These are phyloP conservation scores for Gadopsis marmoratus DNA, from an alignment of 2,797 vertebrate species.

Conservation along the genomic window DNA sequence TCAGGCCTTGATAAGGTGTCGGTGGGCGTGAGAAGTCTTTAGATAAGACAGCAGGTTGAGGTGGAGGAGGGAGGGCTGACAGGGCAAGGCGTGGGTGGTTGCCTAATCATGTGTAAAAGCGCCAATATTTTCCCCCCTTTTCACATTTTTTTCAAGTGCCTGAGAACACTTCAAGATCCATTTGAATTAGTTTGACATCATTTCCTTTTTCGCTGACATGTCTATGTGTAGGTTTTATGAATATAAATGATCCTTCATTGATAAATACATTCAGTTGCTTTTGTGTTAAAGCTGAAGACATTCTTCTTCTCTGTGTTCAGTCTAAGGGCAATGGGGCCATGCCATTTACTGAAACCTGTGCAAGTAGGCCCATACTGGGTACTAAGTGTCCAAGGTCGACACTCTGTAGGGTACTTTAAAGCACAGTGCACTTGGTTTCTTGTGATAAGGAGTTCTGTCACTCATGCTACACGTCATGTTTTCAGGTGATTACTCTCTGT, in stretches of 20 bases:
- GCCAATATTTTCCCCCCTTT: not conserved
- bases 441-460: not conserved
- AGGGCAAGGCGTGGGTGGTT: constrained; percentile 9
- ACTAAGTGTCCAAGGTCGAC: not conserved
- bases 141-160: not conserved
- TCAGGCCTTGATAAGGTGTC: constrained; percentile 68
- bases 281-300: constrained; percentile 10
- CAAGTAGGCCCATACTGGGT: not conserved
- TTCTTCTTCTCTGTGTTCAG: not conserved
- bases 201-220: not conserved
- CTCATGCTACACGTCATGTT: not conserved
- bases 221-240: not conserved
- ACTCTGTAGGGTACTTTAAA: constrained; percentile 10
- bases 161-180: not conserved
- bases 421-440: not conserved
- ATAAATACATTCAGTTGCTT: not conserved
- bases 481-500: constrained; percentile 9
- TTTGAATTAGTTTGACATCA: not conserved
- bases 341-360: constrained; percentile 9
- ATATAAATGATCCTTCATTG: not conserved
- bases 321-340: not conserved
- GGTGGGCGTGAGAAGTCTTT: constrained; percentile 33
- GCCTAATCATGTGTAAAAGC: constrained; percentile 24
- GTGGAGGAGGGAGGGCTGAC: constrained; percentile 1
- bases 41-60: constrained; percentile 66